Base-by-base conservation (phyloP, 2,113 vertebrate species). In the Microtus ochrogaster region DNA sequence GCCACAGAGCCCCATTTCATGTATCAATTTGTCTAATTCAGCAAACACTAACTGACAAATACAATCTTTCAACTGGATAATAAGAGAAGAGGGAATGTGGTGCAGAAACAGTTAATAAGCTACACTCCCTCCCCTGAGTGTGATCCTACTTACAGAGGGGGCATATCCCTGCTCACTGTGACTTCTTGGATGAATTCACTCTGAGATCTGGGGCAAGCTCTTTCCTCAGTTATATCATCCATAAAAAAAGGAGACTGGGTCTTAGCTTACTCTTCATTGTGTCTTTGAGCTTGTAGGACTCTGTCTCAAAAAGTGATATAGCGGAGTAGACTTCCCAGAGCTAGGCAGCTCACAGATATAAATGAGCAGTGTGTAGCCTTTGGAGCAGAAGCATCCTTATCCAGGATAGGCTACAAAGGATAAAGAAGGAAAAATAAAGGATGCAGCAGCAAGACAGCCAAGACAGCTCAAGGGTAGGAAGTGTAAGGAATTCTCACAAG, bases 181-280 rank as follows among this genome's bases (percentile, higher is more conserved):
- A 41, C 41, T 52, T 44, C 58, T 52, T 36, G 11, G 55, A 7
- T 82, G 49, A 70, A 89, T 41, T 89, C 44, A 16, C 33, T 65
- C 16, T 92, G 19, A 92, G 28, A 87, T 26, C 74, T 72, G 19
- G 58, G 33, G 19, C 7, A 89, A 78, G 19, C 28, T 72, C 49
- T 79, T 89, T 92, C 19, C 39, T 90, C 63, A 52, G 76, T 81
- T 85, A 89, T 13, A 47, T 94, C 55, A 94, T 82, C 58, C 7
- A 49, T 55, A 83, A 89, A 86, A 12, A 76, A 79, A 81, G 72
- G 14, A 96, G 49, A 61, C 22, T 77, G 65, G 33, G 19, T 47
- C 41, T 87, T 88, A 79, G 63, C 14, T 90, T 76, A 86, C 49
- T 66, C 14, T 52, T 72, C 49, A 63, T 19, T 94, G 10, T 13